Base-by-base conservation (phyloP, 2,888 invertebrate genomes). In the Drosophila kambysellisi region DNA sequence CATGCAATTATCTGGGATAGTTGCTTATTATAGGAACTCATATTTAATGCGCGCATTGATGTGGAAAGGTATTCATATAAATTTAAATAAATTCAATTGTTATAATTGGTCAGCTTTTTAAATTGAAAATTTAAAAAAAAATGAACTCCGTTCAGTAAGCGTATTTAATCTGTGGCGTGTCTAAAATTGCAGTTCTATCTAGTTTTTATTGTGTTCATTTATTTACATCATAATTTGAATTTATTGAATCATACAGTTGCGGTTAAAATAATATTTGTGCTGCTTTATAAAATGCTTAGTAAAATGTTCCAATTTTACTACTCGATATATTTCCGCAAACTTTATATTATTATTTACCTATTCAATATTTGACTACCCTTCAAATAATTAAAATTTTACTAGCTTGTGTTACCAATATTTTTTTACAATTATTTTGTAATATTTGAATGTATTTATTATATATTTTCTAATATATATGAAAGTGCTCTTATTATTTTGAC, bases 1-100 rank as follows among this genome's bases (percentile, higher is more conserved):
- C 29, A 57, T 48, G 35, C 30, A 58, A 54, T 53, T 33, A 30
- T 39, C 11, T 20, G 17, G 15, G 39, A 20, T 50, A 39, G 25
- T 51, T 29, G 25, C 15, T 57, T 12, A 57, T 37, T 46, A 57
- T 17, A 35, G 60, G 60, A 68, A 35, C 41, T 41, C 9, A 37
- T 30, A 41, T 20, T 39, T 17, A 15, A 7, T 35, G 48, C 35
- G 35, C 2, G 20, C 39, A 33, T 32, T 17, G 53, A 33, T 35
- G 48, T 48, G 57, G 30, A 41, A 32, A 32, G n/a, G 39, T 39
- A 56, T 56, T 37, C 25, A 11, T 9, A 2, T 3, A 53, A 25
- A 15, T 25, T 15, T 4, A 46, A 46, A 46, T 46, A 25, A 25
- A 46, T 46, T 12, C 7, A 25, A 46, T 25, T 46, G 2, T 46